These are phyloP conservation scores for Microcebus lehilahytsara DNA, from an alignment of 2,113 vertebrate species.

Conservation along the genomic window DNA sequence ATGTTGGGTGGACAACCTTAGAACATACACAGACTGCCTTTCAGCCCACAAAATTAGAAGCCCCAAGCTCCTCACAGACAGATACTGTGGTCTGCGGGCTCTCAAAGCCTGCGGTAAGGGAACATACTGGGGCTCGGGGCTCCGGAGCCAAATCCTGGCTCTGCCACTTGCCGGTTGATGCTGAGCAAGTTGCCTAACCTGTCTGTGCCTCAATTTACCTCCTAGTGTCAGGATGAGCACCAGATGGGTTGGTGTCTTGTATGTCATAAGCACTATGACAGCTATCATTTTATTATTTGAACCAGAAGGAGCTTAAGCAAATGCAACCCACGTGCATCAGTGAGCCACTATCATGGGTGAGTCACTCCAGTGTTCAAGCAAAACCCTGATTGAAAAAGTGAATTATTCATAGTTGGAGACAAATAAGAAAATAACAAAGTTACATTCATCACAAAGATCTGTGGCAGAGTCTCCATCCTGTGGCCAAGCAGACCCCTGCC, in stretches of 20 bases:
- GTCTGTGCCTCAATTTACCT: not conserved
- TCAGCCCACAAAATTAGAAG: not conserved
- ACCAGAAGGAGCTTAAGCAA: not conserved
- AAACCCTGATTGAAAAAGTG: not conserved
- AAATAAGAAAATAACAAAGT: not conserved
- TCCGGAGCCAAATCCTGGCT: not conserved
- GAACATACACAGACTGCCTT: not conserved
- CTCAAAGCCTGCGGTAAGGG: not conserved
- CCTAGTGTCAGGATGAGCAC: not conserved
- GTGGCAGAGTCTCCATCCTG: not conserved
- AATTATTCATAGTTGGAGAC: not conserved
- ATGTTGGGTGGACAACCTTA: not conserved
- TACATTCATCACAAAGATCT: not conserved
- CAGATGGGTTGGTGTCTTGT: not conserved
- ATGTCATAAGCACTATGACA: not conserved
- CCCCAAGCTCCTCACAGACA: not conserved
- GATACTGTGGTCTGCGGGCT: not conserved
- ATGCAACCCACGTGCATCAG: not conserved
- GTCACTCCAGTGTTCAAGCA: not conserved
- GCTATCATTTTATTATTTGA: not conserved
- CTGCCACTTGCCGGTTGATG: not conserved
- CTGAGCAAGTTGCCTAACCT: not conserved
- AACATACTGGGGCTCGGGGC: not conserved
- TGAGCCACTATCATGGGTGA: not conserved
- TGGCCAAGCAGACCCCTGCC: not conserved